Conservation (phyloP, 2,113 vertebrate species). For the Cinclus mexicanus region DNA sequence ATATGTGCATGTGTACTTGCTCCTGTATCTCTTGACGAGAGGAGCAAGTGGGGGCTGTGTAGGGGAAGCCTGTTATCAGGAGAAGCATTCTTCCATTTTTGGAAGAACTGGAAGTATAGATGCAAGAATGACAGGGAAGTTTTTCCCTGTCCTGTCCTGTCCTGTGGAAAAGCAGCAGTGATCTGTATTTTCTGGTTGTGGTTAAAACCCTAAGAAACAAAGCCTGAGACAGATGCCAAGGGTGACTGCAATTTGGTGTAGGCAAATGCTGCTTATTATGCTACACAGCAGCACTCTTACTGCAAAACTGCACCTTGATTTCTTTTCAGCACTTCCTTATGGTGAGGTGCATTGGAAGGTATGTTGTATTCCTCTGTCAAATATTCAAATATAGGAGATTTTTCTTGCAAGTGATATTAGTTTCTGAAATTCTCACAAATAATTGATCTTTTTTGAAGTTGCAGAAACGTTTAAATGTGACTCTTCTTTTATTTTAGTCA, state of each 20-base stretch:
- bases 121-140: neutral
- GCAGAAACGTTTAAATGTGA: neutral
- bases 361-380: neutral
- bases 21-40: neutral
- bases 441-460: neutral
- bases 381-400: neutral
- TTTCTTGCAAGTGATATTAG: neutral
- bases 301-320: neutral
- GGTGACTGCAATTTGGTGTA: neutral
- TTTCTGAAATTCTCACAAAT: neutral
- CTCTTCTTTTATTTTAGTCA: conserved; percentile 77
- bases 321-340: neutral
- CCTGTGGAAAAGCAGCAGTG: neutral
- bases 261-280: neutral
- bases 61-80: neutral
- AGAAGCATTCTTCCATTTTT: neutral
- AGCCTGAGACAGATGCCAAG: neutral
- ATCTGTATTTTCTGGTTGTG: neutral
- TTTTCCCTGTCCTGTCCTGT: neutral
- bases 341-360: neutral
- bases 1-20: accelerated
- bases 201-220: neutral
- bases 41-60: neutral
- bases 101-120: neutral
- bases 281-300: neutral